Base-by-base conservation (phyloP, 2,797 vertebrate genomes). In the Enteromius trimaculatus region DNA sequence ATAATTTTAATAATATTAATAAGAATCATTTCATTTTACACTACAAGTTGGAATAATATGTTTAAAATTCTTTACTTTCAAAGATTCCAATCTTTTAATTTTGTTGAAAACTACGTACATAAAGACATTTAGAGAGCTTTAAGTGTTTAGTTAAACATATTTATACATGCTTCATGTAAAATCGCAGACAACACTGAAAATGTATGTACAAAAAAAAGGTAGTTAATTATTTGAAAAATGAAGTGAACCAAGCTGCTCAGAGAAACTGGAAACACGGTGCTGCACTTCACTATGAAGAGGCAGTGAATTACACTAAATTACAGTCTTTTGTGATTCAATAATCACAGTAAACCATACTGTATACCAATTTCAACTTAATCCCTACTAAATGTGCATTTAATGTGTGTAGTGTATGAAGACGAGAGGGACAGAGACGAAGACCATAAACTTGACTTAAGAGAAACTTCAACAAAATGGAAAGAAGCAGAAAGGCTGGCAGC, bases 401-500 rank as follows among this genome's bases (percentile, higher is more conserved):
- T 10, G 39, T 42, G 39, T 44, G 13, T 13, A 44, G 42, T 13
- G 11, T 44, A 44, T 44, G 42, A 44, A 44, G 23, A 31, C 49
- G 53, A 53, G 3, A 72, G 42, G 55, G 39, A 72, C 39, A 81
- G 21, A 53, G 47, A 16, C 42, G 4, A 79, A 55, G 31, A 8
- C 21, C 66, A 31, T 19, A 14, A 62, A 74, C 26, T 51, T 47
- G 5, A 53, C 29, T 71, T 5, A 76, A 69, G 34, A 37, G 21
- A 21, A 72, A 53, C 31, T 42, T 19, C 26, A 29, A 34, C 14
- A 10, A 26, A 51, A 65, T 49, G 72, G 47, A 71, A 49, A 64
- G 17, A 79, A 49, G 17, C 11, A 14, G 44, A 86, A 82, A 79
- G 65, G 19, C 64, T 70, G 31, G 71, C 60, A 60, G 58, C 34